Percentiles rank a stretch among this genome's conserved stretches.
Conservation (phyloP, 1,140 invertebrate genomes). For the Maniola jurtina region DNA sequence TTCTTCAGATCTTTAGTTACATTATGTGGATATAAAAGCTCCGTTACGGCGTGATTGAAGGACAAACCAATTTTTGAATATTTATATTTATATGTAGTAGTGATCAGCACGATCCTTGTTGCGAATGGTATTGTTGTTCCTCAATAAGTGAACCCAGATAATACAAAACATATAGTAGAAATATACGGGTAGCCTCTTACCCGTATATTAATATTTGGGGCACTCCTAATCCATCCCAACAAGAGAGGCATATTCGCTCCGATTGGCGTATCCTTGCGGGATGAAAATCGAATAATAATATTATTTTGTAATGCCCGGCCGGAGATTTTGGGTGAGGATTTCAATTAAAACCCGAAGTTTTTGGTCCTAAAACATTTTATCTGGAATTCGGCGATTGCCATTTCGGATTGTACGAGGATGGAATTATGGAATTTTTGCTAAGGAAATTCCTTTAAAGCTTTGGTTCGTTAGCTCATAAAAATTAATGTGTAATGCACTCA, state of each 20-base stretch:
- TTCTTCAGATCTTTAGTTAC: no score
- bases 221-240: conserved; percentile 2
- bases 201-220: conserved; percentile 2
- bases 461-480: background rate
- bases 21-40: no score
- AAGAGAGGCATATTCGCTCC: background rate
- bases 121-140: no score
- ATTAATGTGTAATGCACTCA: background rate
- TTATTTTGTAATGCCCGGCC: conserved; percentile 3
- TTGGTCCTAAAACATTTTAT: conserved; percentile 7
- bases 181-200: background rate
- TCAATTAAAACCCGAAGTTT: conserved; percentile 4
- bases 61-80: no score
- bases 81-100: no score
- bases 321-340: background rate
- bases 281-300: conserved; percentile 2
- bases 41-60: no score
- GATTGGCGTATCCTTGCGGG: conserved; percentile 2
- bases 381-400: background rate
- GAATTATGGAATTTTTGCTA: conserved; percentile 10
- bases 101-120: no score
- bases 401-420: conserved; percentile 5
- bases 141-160: no score
- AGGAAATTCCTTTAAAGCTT: background rate
- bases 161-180: no score